Evolutionary conservation across 2,888 invertebrate species (phyloP).

Genomic region (Tiphia femorata): DNA sequence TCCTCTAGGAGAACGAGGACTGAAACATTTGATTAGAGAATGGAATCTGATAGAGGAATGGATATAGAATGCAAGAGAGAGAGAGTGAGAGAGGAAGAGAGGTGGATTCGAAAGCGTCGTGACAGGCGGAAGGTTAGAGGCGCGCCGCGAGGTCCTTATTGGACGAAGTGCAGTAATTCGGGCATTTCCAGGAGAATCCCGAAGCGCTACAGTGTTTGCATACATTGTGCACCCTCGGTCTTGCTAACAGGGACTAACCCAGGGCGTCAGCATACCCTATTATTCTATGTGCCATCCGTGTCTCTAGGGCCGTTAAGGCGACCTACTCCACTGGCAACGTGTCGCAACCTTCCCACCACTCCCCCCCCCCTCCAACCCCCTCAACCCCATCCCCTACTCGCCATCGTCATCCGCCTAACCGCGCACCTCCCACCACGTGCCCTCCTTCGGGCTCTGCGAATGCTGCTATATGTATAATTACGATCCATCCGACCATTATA

Average conservation of each 20-base stretch:
- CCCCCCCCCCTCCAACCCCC: conserved; percentile 20
- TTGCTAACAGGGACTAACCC: conserved; percentile 57
- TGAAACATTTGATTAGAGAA: too few relatives aligned
- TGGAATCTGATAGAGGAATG: too few relatives aligned
- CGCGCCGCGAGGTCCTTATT: conserved; percentile 23
- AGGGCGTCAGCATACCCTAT: conserved; percentile 49
- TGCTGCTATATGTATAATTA: conserved; percentile 42
- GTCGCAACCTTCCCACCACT: conserved; percentile 16
- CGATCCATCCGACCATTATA: conserved; percentile 49
- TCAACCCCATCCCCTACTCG: background rate
- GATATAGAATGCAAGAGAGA: background rate
- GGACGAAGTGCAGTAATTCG: conserved; percentile 55
- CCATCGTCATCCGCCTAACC: background rate
- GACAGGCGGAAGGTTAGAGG: conserved; percentile 24
- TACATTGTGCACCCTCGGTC: conserved; percentile 58
- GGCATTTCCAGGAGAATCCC: conserved; percentile 55
- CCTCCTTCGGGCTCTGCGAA: background rate
- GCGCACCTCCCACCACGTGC: background rate
- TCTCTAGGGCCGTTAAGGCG: conserved; percentile 61
- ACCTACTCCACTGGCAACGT: conserved; percentile 39
- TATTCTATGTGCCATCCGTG: conserved; percentile 59
- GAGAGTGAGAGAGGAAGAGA: background rate
- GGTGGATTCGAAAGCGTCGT: conserved; percentile 20
- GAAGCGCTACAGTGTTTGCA: conserved; percentile 59
- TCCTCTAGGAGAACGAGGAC: too few relatives aligned